Base-by-base conservation (phyloP, 2,797 vertebrate species). In the Hoplostethus atlanticus region DNA sequence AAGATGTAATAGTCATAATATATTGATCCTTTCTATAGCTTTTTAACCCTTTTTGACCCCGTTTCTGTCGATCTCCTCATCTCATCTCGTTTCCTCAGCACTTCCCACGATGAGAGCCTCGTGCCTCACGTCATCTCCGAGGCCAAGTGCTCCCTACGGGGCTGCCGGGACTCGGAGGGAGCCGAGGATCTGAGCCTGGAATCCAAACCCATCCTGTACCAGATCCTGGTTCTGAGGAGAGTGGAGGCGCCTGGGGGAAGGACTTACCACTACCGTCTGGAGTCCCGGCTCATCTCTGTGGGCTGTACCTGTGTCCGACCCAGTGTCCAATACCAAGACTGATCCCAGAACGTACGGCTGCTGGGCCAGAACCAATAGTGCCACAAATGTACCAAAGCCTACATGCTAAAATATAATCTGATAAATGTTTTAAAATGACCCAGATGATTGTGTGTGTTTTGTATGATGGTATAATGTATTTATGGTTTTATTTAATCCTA, bases 281-380 rank as follows among this genome's bases (percentile, higher is more conserved):
- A 94, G 80, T 70, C 84, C 46, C 91, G 87, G 81, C 75, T 88
- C 16, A 48, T 95, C 0, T 62, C 92, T 0, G 94, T 96, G 68
- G 95, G 95, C 60, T 96, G 95, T 79, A 96, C 95, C n/a, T 96
- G 95, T 2, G 80, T 96, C 50, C 81, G 77, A 2, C 91, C 88
- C 3, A 10, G 44, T 16, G 55, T 93, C 30, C 38, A 30, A 3
- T 48, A 68, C 0, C 90, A 93, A 15, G 16, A 77, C 0, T 83
- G 60, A 87, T 1, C 7, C 11, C 21, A 21, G 21, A 21, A 21
- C 21, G 21, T 21, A 21, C 21, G 1, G 21, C 21, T 21, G 21
- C 21, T 1, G 21, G 21, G 21, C 21, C 21, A 21, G 21, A 21
- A 21, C 21, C 21, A 21, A 21, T 21, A 1, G 21, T 21, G 21